phyloP scores from a whole-genome alignment of 2,113 vertebrate species.

The Cercocebus atys region DNA sequence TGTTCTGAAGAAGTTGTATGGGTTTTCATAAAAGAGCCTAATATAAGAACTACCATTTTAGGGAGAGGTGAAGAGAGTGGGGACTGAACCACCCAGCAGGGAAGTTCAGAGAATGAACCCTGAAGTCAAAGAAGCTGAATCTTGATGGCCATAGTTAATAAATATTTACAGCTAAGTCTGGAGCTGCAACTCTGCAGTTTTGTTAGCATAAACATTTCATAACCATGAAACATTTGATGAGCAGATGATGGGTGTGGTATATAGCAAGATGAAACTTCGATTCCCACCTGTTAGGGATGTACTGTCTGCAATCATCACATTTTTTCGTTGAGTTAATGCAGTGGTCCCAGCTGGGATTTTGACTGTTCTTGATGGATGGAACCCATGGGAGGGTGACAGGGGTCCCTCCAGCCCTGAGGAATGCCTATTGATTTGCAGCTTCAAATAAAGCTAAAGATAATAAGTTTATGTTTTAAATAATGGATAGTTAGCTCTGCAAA shows the following conservation, averaged over 20 bases:
- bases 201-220: conserved; percentile 60
- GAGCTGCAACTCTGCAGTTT: conserved; percentile 49
- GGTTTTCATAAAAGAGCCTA: conserved; percentile 13
- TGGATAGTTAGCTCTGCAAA: conserved; percentile 50
- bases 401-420: not conserved
- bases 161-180: conserved; percentile 66
- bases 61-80: not conserved
- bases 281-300: not conserved
- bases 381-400: not conserved
- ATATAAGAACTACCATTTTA: not conserved
- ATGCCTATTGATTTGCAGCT: not conserved
- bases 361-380: not conserved
- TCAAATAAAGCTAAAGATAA: not conserved
- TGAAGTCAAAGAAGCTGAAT: not conserved
- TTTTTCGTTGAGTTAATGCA: not conserved
- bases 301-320: not conserved
- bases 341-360: conserved; percentile 44
- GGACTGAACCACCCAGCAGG: not conserved
- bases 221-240: conserved; percentile 64
- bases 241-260: not conserved
- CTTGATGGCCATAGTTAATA: conserved; percentile 25
- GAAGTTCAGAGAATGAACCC: conserved; percentile 40
- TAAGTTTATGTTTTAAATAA: conserved; percentile 62
- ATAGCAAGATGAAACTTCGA: not conserved
- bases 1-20: conserved; percentile 18